Percentiles rank a stretch among this genome's conserved stretches.
Evolutionary conservation across 2,888 invertebrate genomes (phyloP).

Genomic region (Corythucha ciliata): DNA sequence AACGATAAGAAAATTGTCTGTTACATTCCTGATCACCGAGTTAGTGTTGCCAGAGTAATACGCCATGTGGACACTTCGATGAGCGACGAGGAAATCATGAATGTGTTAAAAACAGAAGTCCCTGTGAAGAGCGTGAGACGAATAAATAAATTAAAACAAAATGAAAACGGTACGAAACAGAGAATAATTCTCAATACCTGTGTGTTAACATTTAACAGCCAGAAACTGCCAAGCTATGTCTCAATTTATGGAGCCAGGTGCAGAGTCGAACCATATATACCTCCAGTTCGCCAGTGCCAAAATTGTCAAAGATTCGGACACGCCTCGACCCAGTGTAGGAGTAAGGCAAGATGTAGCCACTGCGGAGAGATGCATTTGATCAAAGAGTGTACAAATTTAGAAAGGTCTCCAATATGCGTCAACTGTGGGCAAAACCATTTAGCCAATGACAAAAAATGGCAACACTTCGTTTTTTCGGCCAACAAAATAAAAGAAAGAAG

Average conservation of each 20-base stretch:
- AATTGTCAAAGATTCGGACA: slow-evolving; percentile 3
- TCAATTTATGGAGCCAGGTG: no score
- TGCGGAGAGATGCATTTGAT: slow-evolving; percentile 9
- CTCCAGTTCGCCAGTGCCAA: background rate
- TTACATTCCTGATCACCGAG: background rate
- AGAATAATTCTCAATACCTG: background rate
- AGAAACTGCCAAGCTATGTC: background rate
- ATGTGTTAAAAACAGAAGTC: background rate
- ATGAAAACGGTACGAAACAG: background rate
- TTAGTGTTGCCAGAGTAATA: background rate
- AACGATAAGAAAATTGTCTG: no score
- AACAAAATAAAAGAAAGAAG: no score
- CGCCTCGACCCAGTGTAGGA: background rate
- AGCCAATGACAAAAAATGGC: no score
- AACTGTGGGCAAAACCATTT: no score
- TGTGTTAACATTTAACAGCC: background rate
- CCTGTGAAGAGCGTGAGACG: background rate
- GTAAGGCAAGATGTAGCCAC: background rate
- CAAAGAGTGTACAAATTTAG: no score
- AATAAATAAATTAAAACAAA: background rate
- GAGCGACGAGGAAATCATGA: slow-evolving; percentile 1
- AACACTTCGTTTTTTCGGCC: no score
- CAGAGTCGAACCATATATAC: background rate
- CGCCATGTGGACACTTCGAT: background rate
- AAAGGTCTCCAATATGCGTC: no score